Conservation (phyloP, 1,140 invertebrate genomes). For the Drosophila grimshawi region DNA sequence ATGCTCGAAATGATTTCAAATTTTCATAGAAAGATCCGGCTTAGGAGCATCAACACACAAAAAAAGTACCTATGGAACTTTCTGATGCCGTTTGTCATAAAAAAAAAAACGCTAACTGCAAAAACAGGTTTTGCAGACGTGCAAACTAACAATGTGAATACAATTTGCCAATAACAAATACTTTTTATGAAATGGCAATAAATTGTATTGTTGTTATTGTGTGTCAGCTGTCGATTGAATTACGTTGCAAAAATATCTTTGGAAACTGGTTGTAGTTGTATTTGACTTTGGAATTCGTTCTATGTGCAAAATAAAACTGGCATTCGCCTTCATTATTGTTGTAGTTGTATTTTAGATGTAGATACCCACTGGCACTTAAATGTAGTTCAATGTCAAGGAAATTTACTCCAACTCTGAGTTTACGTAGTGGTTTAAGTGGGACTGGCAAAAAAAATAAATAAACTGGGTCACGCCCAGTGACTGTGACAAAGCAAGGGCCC, state of each 20-base stretch:
- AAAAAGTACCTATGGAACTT: constrained; percentile 1
- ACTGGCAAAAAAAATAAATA: neutral
- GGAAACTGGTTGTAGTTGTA: constrained; percentile 34
- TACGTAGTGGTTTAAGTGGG: constrained; percentile 10
- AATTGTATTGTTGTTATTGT: constrained; percentile 46
- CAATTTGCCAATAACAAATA: constrained; percentile 37
- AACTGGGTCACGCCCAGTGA: constrained; percentile 27
- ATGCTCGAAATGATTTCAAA: neutral
- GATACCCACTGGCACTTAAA: constrained; percentile 32
- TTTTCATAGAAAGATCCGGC: neutral
- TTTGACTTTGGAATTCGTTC: constrained; percentile 61
- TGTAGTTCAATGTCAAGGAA: constrained; percentile 78
- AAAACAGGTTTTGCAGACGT: constrained; percentile 43
- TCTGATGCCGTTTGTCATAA: constrained; percentile 2
- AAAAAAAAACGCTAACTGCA: neutral
- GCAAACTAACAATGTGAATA: constrained; percentile 9
- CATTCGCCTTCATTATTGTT: constrained; percentile 26
- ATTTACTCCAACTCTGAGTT: constrained; percentile 17
- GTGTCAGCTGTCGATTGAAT: constrained; percentile 30
- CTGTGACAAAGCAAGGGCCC: constrained; percentile 35
- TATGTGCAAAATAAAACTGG: constrained; percentile 51
- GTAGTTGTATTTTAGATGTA: constrained; percentile 22
- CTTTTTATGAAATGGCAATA: constrained; percentile 33
- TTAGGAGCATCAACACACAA: constrained; percentile 2
- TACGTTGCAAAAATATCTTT: constrained; percentile 31